Conservation (phyloP, 2,888 invertebrate species). For the Cryptocephalus moraei region DNA sequence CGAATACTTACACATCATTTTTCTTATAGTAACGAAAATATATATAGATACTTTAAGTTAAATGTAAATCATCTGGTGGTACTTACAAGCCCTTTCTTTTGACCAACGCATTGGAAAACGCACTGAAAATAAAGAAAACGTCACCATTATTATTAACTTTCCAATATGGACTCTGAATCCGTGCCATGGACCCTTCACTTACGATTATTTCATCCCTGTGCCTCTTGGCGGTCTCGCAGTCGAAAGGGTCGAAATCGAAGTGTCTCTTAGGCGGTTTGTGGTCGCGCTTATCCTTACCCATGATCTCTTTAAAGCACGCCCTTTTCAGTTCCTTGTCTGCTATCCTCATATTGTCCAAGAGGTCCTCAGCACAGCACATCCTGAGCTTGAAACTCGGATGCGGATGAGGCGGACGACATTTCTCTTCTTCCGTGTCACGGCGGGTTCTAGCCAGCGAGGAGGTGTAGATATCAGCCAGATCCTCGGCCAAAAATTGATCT, state of each 20-base stretch:
- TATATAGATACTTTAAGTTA: too few relatives aligned
- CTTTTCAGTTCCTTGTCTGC: constrained; percentile 24
- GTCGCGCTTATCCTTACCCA: constrained; percentile 21
- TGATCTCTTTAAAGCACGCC: constrained; percentile 29
- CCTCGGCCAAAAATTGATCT: constrained; percentile 29
- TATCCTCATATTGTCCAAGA: constrained; percentile 23
- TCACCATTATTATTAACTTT: background rate
- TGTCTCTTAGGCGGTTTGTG: constrained; percentile 6
- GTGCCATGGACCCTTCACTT: constrained; percentile 11
- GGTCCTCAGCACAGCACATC: constrained; percentile 30
- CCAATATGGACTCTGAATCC: background rate
- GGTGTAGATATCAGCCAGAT: constrained; percentile 23
- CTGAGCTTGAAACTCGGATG: constrained; percentile 15
- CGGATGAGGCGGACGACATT: constrained; percentile 19
- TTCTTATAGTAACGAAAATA: too few relatives aligned
- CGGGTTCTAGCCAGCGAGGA: constrained; percentile 26
- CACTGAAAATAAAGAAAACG: constrained; percentile 28
- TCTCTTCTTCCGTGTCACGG: constrained; percentile 20
- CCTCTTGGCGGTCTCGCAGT: constrained; percentile 30
- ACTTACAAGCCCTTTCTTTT: constrained; percentile 33
- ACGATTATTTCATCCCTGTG: constrained; percentile 31
- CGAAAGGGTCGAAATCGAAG: constrained; percentile 28
- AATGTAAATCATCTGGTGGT: background rate
- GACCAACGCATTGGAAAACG: constrained; percentile 31
- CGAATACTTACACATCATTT: too few relatives aligned